Base-by-base conservation (phyloP, 2,797 vertebrate genomes). In the Monodelphis domestica region DNA sequence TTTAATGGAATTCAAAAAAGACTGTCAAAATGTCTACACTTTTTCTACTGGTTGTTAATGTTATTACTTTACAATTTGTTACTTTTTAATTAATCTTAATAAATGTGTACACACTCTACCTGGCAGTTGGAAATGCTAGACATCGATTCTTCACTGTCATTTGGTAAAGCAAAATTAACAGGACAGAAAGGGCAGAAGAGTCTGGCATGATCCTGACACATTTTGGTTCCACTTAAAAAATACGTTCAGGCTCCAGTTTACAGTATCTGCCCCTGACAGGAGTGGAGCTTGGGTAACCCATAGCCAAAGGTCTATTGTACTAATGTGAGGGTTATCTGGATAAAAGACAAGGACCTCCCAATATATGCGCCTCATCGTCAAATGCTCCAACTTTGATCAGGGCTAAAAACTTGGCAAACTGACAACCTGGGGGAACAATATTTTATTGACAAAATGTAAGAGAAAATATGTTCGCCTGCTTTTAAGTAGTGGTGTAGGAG, bases 1-100 rank as follows among this genome's bases (percentile, higher is more conserved):
- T 99, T 99, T 99, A 99, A 99, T 99, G 99, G 99, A 99, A 99
- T 99, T 99, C 99, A 99, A 99, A 99, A 84, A 98, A 99, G 99
- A 99, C 99, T 99, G 99, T 99, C 98, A 99, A 98, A 98, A 99
- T 91, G 99, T 99, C 98, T 99, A 98, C 98, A 99, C 98, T 99
- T 99, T 99, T 99, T 98, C 98, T 98, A 98, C 98, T 98, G 98
- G 98, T 99, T 99, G 99, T 99, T 99, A 99, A 98, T 98, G 98
- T 98, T 99, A 98, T 98, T 98, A 98, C 98, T 98, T 98, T 99
- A 97, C 97, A 98, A 98, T 99, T 98, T 99, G 98, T 98, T 98
- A 98, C 98, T 98, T 98, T 99, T 99, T 99, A 99, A 99, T 97
- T 99, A 98, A 98, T 98, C 98, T 98, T 98, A 98, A 98, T 98